Percentiles rank a stretch among this genome's conserved stretches.
Evolutionary conservation across 2,888 invertebrate genomes (phyloP).

Genomic region (Drosophila subsilvestris): DNA sequence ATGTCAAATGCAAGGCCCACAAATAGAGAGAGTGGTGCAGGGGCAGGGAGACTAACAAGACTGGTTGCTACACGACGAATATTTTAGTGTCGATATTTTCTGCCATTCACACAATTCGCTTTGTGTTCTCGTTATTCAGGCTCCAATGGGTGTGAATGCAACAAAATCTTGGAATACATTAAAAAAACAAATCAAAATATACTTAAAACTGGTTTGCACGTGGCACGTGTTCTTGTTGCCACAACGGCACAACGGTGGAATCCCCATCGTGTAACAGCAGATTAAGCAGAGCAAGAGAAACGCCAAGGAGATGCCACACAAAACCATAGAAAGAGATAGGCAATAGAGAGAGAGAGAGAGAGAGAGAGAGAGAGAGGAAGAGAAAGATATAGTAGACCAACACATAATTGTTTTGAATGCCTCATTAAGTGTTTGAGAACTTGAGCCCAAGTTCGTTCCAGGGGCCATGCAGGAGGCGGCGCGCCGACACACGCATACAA

Average conservation of each 20-base stretch:
- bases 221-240: background rate
- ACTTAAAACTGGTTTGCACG: background rate
- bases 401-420: slow-evolving; percentile 77
- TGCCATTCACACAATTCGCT: too few species aligned
- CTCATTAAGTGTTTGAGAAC: slow-evolving; percentile 78
- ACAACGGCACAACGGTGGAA: background rate
- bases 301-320: too few species aligned
- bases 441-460: slow-evolving; percentile 54
- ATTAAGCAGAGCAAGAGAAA: background rate
- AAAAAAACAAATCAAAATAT: background rate
- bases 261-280: background rate
- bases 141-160: too few species aligned
- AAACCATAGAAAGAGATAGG: background rate
- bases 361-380: slow-evolving; percentile 3
- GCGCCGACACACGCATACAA: background rate
- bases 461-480: slow-evolving; percentile 8
- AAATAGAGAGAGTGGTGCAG: slow-evolving; percentile 12
- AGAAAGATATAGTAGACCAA: slow-evolving; percentile 11
- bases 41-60: background rate
- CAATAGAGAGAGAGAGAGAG: background rate
- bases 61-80: background rate
- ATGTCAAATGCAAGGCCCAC: slow-evolving; percentile 51
- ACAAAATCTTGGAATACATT: too few species aligned
- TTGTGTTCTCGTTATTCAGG: too few species aligned
- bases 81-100: background rate